phyloP scores from a whole-genome alignment of 2,888 invertebrate species.

The Halictus quadricinctus region DNA sequence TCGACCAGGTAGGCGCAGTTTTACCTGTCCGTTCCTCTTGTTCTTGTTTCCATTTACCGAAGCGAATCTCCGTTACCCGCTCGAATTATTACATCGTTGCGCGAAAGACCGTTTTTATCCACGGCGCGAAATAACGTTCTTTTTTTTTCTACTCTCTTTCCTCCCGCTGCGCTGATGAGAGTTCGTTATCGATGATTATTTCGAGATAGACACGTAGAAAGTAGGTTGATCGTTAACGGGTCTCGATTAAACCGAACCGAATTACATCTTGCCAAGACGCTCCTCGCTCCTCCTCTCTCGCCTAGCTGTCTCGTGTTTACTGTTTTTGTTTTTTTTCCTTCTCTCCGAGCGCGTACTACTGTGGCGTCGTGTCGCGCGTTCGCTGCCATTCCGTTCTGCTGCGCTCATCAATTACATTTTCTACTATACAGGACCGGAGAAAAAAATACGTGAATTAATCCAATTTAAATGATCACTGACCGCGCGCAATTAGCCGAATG shows the following conservation, averaged over 20 bases:
- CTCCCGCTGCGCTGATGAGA: neutral
- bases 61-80: slow-evolving; percentile 20
- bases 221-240: slow-evolving; percentile 22
- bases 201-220: slow-evolving; percentile 7
- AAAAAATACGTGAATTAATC: slow-evolving; percentile 69
- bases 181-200: slow-evolving; percentile 27
- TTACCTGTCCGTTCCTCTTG: neutral
- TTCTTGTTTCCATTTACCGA: slow-evolving; percentile 8
- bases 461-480: slow-evolving; percentile 71
- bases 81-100: slow-evolving; percentile 15
- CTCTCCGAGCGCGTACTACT: neutral
- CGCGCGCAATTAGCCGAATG: slow-evolving; percentile 71
- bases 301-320: neutral
- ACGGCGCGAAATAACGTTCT: neutral
- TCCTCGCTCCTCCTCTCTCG: neutral
- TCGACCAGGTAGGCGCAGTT: slow-evolving; percentile 85
- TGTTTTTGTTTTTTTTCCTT: too few relatives aligned
- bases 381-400: slow-evolving; percentile 50
- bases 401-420: slow-evolving; percentile 64
- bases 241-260: neutral
- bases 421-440: slow-evolving; percentile 39
- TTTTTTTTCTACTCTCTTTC: neutral
- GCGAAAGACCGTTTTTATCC: neutral
- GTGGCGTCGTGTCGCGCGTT: neutral
- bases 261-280: slow-evolving; percentile 4